Conservation (phyloP, 2,888 invertebrate genomes). For the Frankliniella fusca region DNA sequence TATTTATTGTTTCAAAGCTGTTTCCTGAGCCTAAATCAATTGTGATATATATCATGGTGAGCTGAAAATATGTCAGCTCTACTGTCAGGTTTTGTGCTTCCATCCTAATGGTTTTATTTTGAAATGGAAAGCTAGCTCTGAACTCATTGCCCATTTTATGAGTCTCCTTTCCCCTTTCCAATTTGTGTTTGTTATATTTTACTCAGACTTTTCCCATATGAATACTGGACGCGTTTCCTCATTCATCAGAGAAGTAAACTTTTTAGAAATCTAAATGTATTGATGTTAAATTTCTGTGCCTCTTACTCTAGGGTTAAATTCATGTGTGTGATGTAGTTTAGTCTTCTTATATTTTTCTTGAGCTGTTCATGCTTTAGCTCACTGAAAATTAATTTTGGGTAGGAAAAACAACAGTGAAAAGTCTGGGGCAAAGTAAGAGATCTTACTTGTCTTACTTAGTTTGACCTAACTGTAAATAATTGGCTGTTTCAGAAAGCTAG, state of each 20-base stretch:
- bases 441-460: too few relatives aligned
- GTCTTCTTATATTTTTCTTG: background rate
- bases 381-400: too few relatives aligned
- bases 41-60: conserved; percentile 10
- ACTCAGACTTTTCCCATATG: background rate
- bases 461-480: too few relatives aligned
- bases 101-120: background rate
- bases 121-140: too few relatives aligned
- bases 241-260: background rate
- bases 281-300: conserved; percentile 4
- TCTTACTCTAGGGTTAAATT: background rate
- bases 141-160: background rate
- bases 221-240: background rate
- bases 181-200: background rate
- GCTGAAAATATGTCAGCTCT: background rate
- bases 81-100: conserved; percentile 8
- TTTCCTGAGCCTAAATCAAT: conserved; percentile 14
- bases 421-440: too few relatives aligned
- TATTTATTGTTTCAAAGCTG: background rate
- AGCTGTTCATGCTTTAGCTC: too few relatives aligned
- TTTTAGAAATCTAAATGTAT: background rate
- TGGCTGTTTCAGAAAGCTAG: too few relatives aligned
- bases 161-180: background rate
- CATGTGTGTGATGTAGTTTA: conserved; percentile 6
- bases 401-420: too few relatives aligned